A percentile compares a stretch with the other conserved stretches of the same genome.
Evolutionary conservation across 2,888 invertebrate species (phyloP).

Genomic region (Leptura quadrifasciata): DNA sequence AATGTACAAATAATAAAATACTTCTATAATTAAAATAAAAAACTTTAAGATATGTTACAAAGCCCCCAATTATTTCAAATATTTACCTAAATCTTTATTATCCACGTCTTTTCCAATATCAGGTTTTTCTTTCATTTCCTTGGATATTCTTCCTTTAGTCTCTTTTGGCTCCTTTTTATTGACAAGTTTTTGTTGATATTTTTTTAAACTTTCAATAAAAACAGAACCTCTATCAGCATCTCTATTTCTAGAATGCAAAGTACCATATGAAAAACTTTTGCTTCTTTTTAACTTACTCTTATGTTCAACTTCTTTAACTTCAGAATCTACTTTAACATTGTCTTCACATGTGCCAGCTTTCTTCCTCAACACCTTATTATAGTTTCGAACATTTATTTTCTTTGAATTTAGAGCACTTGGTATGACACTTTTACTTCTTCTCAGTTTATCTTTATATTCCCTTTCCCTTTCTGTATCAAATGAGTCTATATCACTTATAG

Average conservation of each 20-base stretch:
- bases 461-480: background rate
- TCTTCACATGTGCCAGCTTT: background rate
- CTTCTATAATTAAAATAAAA: background rate
- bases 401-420: background rate
- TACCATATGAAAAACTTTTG: conserved; percentile 1
- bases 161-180: background rate
- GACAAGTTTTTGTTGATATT: background rate
- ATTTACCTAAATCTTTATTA: background rate
- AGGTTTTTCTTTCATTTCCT: background rate
- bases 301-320: background rate
- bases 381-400: background rate
- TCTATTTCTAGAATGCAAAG: background rate
- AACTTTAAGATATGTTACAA: background rate
- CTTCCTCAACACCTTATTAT: background rate
- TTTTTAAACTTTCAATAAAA: background rate
- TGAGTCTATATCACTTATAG: conserved; percentile 5
- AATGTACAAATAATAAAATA: background rate
- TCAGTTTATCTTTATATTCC: background rate
- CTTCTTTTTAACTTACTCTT: background rate
- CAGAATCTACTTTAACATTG: background rate
- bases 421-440: conserved; percentile 28
- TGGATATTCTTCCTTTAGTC: background rate
- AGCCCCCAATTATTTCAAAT: background rate
- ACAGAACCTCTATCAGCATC: background rate
- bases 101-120: background rate